phyloP scores from a whole-genome alignment of 2,113 vertebrate genomes.

The Epinephelus lanceolatus region DNA sequence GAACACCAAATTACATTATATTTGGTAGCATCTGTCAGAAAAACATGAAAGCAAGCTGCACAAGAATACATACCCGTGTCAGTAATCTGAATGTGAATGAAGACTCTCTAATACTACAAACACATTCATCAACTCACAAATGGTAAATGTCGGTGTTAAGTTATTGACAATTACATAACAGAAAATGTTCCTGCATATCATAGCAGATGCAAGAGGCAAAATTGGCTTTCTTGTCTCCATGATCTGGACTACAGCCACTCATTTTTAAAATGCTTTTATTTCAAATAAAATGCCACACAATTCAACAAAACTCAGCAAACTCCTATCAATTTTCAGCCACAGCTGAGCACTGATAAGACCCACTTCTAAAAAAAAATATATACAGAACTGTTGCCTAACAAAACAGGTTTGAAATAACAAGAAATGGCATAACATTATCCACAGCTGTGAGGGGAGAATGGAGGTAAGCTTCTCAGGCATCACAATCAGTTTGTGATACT shows the following conservation, averaged over 20 bases:
- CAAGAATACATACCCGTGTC: background rate
- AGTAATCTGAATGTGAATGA: too few relatives aligned
- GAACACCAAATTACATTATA: background rate
- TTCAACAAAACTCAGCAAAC: background rate
- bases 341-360: background rate
- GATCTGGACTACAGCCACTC: background rate
- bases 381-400: slow-evolving; percentile 21
- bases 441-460: background rate
- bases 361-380: slow-evolving; percentile 6
- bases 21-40: background rate
- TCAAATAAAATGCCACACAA: slow-evolving; percentile 28
- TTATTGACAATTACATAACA: background rate
- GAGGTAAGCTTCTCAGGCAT: background rate
- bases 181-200: background rate
- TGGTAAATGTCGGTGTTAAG: background rate
- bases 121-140: background rate
- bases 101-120: background rate
- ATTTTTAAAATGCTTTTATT: slow-evolving; percentile 62
- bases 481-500: background rate
- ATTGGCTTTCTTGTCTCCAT: background rate
- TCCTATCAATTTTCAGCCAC: background rate
- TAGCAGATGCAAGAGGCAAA: background rate
- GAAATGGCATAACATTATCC: slow-evolving; percentile 14
- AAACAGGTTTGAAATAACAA: slow-evolving; percentile 17
- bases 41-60: background rate